Evolutionary conservation across 2,888 invertebrate species (phyloP).

Genomic region (Noctua janthe): DNA sequence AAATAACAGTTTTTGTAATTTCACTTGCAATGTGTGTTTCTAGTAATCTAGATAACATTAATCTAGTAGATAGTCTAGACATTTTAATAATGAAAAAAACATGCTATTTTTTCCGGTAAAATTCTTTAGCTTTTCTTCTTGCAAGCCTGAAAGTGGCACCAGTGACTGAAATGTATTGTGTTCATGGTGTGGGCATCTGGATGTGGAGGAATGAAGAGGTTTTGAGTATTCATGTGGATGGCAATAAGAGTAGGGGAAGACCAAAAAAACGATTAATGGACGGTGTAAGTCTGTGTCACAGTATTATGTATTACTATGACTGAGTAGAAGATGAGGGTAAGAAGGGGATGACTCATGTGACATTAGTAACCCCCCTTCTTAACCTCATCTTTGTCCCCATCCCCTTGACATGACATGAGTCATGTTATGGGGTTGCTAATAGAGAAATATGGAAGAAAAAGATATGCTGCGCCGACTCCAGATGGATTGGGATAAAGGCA

Average conservation of each 20-base stretch:
- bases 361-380: neutral
- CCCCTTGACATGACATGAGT: no score
- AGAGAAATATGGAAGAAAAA: neutral
- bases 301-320: neutral
- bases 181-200: neutral
- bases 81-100: neutral
- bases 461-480: neutral
- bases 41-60: neutral
- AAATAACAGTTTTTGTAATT: constrained; percentile 16
- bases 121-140: neutral
- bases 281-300: neutral
- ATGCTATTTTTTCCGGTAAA: neutral
- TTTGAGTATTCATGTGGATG: neutral
- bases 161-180: neutral
- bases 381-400: no score
- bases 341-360: neutral
- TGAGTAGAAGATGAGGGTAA: neutral
- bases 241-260: neutral
- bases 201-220: neutral
- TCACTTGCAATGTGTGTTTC: neutral
- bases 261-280: neutral
- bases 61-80: neutral
- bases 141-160: neutral
- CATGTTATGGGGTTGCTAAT: neutral
- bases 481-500: neutral